A percentile compares a stretch with the other conserved stretches of the same genome.
Conservation (phyloP, 2,113 vertebrate species). For the Semnopithecus entellus region DNA sequence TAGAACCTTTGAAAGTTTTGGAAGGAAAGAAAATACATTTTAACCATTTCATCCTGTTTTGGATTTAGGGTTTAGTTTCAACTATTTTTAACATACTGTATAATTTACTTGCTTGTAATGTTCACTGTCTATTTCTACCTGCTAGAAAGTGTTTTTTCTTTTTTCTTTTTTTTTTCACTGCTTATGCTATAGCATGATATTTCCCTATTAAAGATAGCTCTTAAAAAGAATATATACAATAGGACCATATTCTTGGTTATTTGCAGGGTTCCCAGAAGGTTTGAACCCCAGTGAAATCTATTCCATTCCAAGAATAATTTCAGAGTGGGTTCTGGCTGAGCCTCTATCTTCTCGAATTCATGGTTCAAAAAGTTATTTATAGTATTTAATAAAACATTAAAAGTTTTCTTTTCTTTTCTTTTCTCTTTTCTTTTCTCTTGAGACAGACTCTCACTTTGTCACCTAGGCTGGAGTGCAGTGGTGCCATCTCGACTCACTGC, state of each 20-base stretch:
- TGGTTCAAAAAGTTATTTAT: neutral
- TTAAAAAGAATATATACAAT: neutral
- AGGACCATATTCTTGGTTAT: neutral
- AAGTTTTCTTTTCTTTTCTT: neutral
- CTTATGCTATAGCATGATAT: neutral
- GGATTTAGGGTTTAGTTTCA: neutral
- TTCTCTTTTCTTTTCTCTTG: too few species aligned
- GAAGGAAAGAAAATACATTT: constrained; percentile 30
- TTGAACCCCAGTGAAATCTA: neutral
- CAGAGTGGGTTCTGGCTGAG: neutral
- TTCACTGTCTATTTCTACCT: neutral
- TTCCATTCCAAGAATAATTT: neutral
- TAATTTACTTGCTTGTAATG: neutral
- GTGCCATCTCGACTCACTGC: too few species aligned
- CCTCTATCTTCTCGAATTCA: neutral
- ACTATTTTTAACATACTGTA: neutral
- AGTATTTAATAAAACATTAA: neutral
- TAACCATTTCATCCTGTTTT: neutral
- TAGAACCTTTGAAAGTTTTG: neutral
- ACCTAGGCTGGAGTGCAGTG: too few species aligned
- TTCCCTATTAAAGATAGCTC: neutral
- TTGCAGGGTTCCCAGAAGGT: neutral
- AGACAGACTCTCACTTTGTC: too few species aligned
- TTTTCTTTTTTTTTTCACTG: neutral
- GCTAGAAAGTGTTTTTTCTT: neutral